These are phyloP conservation scores for Celastrina argiolus DNA, from an alignment of 2,888 invertebrate genomes.

Conservation along the genomic window DNA sequence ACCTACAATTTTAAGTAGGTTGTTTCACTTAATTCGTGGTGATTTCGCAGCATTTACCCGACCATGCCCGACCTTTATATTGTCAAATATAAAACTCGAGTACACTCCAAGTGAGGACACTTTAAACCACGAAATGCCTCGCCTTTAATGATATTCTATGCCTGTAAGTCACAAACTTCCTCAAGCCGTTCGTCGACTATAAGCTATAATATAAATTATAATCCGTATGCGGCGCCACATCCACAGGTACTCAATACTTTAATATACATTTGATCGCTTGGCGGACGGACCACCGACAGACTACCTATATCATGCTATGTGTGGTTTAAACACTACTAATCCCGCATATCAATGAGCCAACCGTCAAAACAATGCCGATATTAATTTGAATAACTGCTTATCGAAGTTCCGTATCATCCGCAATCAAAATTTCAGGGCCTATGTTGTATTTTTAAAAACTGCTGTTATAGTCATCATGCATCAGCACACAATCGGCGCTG, in stretches of 20 bases:
- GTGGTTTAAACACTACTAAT: neutral
- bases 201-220: too few relatives aligned
- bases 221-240: neutral
- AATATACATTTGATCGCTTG: slow-evolving; percentile 8
- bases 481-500: too few relatives aligned
- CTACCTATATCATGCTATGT: neutral
- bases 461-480: too few relatives aligned
- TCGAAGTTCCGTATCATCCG: neutral
- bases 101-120: too few relatives aligned
- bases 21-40: too few relatives aligned
- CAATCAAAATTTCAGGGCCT: neutral
- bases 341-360: slow-evolving; percentile 3
- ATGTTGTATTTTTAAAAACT: too few relatives aligned
- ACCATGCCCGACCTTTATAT: too few relatives aligned
- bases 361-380: slow-evolving; percentile 4
- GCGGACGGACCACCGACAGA: slow-evolving; percentile 3
- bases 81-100: too few relatives aligned
- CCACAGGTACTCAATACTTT: neutral
- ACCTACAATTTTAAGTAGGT: too few relatives aligned
- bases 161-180: slow-evolving; percentile 10
- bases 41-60: too few relatives aligned
- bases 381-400: neutral
- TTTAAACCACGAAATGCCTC: too few relatives aligned
- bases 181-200: neutral
- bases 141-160: too few relatives aligned